phyloP scores from a whole-genome alignment of 2,797 vertebrate species.

The Microctenopoma steveboyesi region DNA sequence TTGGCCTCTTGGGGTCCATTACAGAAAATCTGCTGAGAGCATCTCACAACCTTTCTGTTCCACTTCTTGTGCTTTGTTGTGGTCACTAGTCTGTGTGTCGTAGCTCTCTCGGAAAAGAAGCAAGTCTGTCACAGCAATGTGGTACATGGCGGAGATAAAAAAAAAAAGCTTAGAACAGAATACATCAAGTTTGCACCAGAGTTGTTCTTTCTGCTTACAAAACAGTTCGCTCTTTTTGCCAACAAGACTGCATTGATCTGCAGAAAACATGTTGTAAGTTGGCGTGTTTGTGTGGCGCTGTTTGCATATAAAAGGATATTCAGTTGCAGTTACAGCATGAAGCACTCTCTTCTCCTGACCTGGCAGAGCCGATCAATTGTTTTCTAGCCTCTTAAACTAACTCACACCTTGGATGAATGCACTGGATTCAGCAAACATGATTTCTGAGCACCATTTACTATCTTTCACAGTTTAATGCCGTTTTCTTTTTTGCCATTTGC shows the following conservation, averaged over 20 bases:
- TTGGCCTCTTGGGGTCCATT: slow-evolving; percentile 30
- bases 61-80: slow-evolving; percentile 6
- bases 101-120: slow-evolving; percentile 6
- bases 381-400: slow-evolving; percentile 25
- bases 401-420: slow-evolving; percentile 30
- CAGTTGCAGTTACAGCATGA: slow-evolving; percentile 14
- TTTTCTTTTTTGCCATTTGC: slow-evolving; percentile 18
- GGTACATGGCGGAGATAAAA: slow-evolving; percentile 39
- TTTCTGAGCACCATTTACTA: slow-evolving; percentile 29
- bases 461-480: slow-evolving; percentile 43
- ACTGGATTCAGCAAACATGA: slow-evolving; percentile 17
- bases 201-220: slow-evolving; percentile 29
- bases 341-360: slow-evolving; percentile 25
- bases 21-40: slow-evolving; percentile 23
- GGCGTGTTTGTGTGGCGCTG: slow-evolving; percentile 10
- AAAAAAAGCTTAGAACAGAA: slow-evolving; percentile 8
- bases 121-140: slow-evolving; percentile 6
- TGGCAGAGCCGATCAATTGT: slow-evolving; percentile 39
- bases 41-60: slow-evolving; percentile 20
- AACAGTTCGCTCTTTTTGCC: slow-evolving; percentile 7
- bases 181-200: slow-evolving; percentile 30
- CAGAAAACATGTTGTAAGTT: slow-evolving; percentile 19
- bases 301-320: slow-evolving; percentile 35
- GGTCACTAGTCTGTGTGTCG: not conserved
- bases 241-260: slow-evolving; percentile 32